phyloP scores from a whole-genome alignment of 2,888 invertebrate genomes.

The Hypsopygia costalis region DNA sequence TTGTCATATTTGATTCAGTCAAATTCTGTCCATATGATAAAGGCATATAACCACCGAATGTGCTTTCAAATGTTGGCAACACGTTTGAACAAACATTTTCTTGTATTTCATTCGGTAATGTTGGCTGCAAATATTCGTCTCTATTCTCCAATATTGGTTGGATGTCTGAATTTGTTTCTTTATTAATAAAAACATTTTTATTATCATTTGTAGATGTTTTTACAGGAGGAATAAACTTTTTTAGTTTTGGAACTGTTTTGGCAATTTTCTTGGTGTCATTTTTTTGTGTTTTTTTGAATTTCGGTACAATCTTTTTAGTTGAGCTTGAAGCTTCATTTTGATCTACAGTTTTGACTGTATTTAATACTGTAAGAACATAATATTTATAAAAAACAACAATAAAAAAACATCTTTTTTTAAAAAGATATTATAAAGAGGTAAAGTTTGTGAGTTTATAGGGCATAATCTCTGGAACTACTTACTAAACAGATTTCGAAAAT shows the following conservation, averaged over 20 bases:
- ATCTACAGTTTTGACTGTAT: too few species aligned
- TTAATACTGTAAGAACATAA: too few species aligned
- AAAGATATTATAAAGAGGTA: too few species aligned
- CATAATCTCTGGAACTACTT: too few species aligned
- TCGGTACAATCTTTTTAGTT: slow-evolving; percentile 30
- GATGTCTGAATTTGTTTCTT: neutral
- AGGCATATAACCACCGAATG: neutral
- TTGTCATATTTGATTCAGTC: slow-evolving; percentile 4
- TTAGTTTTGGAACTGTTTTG: slow-evolving; percentile 21
- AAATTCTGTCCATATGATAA: neutral
- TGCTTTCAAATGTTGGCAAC: slow-evolving; percentile 1
- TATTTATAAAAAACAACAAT: too few species aligned
- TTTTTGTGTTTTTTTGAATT: slow-evolving; percentile 32
- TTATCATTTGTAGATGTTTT: slow-evolving; percentile 19
- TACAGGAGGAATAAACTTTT: slow-evolving; percentile 46
- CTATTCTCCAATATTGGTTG: too few species aligned
- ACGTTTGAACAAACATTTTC: slow-evolving; percentile 1
- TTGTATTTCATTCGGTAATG: neutral
- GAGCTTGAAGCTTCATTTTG: too few species aligned
- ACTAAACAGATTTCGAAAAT: too few species aligned
- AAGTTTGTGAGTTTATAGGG: too few species aligned
- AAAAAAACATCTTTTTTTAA: too few species aligned
- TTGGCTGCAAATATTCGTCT: slow-evolving; percentile 1
- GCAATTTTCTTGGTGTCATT: slow-evolving; percentile 1
- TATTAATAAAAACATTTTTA: neutral